Base-by-base conservation (phyloP, 2,888 invertebrate genomes). In the Macrosoma leucophasiata region DNA sequence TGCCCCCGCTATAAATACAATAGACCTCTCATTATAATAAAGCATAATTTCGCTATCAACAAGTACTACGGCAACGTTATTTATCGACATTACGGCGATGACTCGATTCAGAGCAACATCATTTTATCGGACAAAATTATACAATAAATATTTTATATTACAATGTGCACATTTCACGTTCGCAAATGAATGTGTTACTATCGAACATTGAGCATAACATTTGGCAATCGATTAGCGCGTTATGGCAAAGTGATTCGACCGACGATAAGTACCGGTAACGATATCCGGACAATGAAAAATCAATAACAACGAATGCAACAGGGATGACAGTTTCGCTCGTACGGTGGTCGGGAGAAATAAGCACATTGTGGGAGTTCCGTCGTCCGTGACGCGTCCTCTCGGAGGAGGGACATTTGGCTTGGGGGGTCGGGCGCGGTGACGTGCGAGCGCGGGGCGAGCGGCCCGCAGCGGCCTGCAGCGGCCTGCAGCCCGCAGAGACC, bases 1-100 rank as follows among this genome's bases (percentile, higher is more conserved):
- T 62, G 69, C 61, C 68, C 61, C 55, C 62, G 41, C 62, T 64
- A 67, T 70, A 71, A 70, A 78, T n/a, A n/a, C n/a, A n/a, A n/a
- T 78, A 79, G 43, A 79, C 69, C 69, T 81, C 76, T 78, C 68
- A 56, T 55, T 43, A 61, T 61, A 63, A 68, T 75, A 74, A 78
- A 76, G 74, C 76, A 75, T 71, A 70, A 72, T 76, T 77, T 70
- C 64, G 67, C 73, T 56, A 69, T 67, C 60, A 77, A 74, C 76
- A 77, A 77, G 55, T 62, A 70, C 77, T 79, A 76, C 71, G 52
- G 69, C 73, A 74, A 76, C 72, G 67, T 67, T 71, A 67, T 62
- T 74, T 62, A 72, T 67, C 61, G 67, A 74, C 62, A 62, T 69
- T 46, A 45, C 48, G 62, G 72, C 59, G 59, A 73, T 77, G 64